phyloP scores from a whole-genome alignment of 2,888 invertebrate genomes.

The Watsonalla cultraria region DNA sequence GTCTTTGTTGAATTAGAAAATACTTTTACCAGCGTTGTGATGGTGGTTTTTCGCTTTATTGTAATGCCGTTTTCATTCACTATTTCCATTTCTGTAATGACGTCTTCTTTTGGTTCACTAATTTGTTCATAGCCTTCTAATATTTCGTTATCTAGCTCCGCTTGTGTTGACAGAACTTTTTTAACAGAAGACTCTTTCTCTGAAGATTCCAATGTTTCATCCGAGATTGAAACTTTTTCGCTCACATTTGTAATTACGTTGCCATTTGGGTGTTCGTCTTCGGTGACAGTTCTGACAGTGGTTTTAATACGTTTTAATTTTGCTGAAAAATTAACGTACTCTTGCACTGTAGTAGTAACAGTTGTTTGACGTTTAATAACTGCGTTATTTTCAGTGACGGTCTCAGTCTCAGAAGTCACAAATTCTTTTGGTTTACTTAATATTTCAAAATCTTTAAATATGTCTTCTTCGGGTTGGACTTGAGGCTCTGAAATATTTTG shows the following conservation, averaged over 20 bases:
- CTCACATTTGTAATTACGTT: too few species aligned
- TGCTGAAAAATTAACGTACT: too few species aligned
- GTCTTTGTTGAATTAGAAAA: conserved; percentile 33
- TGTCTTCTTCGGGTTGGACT: conserved; percentile 7
- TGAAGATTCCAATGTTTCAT: conserved; percentile 20
- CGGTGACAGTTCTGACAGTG: conserved; percentile 43
- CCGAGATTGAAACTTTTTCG: not conserved
- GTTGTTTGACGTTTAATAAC: conserved; percentile 27
- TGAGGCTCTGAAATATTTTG: conserved; percentile 1
- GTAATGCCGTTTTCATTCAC: conserved; percentile 40
- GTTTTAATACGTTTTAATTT: too few species aligned
- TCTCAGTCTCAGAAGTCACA: conserved; percentile 28
- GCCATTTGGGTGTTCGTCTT: too few species aligned
- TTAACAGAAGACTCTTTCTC: conserved; percentile 35
- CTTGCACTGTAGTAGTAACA: conserved; percentile 33
- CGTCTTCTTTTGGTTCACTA: conserved; percentile 41
- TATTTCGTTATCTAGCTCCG: conserved; percentile 22
- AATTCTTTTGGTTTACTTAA: conserved; percentile 31
- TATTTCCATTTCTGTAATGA: conserved; percentile 32
- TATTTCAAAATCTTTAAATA: conserved; percentile 23
- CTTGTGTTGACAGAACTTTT: conserved; percentile 9
- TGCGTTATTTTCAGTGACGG: conserved; percentile 27
- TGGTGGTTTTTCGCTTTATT: conserved; percentile 50
- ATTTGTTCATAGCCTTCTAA: conserved; percentile 36
- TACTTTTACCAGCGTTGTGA: conserved; percentile 43